A percentile compares a stretch with the other conserved stretches of the same genome.
Conservation (phyloP, 2,888 invertebrate species). For the Saturnia pavonia region DNA sequence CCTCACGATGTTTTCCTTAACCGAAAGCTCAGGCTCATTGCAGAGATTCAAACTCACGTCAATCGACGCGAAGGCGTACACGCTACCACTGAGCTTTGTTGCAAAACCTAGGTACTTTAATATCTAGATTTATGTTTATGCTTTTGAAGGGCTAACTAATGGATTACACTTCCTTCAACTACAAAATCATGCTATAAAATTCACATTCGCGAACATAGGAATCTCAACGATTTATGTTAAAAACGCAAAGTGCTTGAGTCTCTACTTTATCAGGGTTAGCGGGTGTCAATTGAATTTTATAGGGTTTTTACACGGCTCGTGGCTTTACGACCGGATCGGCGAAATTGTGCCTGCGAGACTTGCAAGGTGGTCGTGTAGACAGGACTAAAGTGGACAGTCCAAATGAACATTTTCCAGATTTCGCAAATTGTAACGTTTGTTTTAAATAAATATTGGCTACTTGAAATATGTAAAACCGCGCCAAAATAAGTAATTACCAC, state of each 20-base stretch:
- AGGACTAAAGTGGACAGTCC: neutral
- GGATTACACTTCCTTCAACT: neutral
- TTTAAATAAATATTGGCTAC: neutral
- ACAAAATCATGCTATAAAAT: neutral
- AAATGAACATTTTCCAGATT: neutral
- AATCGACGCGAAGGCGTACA: too few species aligned
- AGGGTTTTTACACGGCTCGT: constrained; percentile 63
- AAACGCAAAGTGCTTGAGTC: constrained; percentile 35
- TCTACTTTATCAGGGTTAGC: constrained; percentile 56
- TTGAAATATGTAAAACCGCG: too few species aligned
- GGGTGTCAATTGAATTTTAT: constrained; percentile 75
- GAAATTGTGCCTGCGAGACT: constrained; percentile 52
- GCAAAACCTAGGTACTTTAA: neutral
- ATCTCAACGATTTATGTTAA: constrained; percentile 50
- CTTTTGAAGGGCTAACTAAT: neutral
- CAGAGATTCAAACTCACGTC: too few species aligned
- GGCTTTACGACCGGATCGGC: constrained; percentile 65
- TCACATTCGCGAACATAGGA: neutral
- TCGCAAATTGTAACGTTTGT: neutral
- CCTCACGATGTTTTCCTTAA: too few species aligned
- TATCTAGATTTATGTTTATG: neutral
- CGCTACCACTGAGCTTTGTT: too few species aligned
- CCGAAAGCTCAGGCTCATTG: too few species aligned
- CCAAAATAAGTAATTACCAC: too few species aligned
- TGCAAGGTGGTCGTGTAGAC: constrained; percentile 24